These are phyloP conservation scores for Bucco capensis DNA, from an alignment of 2,113 vertebrate species.

Conservation along the genomic window DNA sequence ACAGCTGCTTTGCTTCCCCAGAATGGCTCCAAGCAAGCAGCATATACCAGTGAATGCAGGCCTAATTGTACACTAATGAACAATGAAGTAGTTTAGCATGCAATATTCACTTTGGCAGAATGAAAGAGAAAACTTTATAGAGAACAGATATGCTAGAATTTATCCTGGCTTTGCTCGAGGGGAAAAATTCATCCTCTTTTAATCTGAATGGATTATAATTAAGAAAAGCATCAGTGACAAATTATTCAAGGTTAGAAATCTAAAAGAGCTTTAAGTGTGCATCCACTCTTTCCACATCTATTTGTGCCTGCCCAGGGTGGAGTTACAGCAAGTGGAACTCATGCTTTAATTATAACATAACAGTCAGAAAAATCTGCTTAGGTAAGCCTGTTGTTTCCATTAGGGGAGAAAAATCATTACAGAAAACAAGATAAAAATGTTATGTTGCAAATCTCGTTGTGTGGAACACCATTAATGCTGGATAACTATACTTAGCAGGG, in stretches of 20 bases:
- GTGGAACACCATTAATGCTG: slow-evolving; percentile 31
- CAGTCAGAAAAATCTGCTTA: neutral
- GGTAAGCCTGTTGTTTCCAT: slow-evolving; percentile 26
- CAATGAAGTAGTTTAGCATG: slow-evolving; percentile 17
- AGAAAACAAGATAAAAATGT: slow-evolving; percentile 60
- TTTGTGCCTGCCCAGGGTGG: neutral
- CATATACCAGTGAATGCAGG: neutral
- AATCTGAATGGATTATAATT: slow-evolving; percentile 48
- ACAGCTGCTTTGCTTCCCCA: slow-evolving; percentile 54
- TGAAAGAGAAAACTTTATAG: slow-evolving; percentile 38
- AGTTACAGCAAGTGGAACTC: slow-evolving; percentile 12
- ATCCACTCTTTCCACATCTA: neutral
- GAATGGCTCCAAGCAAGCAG: slow-evolving; percentile 27
- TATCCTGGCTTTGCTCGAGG: slow-evolving; percentile 15
- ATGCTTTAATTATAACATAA: slow-evolving; percentile 50
- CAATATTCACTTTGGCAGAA: slow-evolving; percentile 31
- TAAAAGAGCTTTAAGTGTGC: slow-evolving; percentile 4
- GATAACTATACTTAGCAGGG: neutral
- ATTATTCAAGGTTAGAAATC: slow-evolving; percentile 44
- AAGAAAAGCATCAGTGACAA: slow-evolving; percentile 35
- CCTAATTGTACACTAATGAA: slow-evolving; percentile 63
- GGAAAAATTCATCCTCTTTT: slow-evolving; percentile 37
- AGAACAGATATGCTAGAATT: slow-evolving; percentile 26
- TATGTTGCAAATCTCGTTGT: slow-evolving; percentile 50
- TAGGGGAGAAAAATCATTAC: slow-evolving; percentile 52